phyloP scores from a whole-genome alignment of 2,888 invertebrate species.

The Furcula furcula region DNA sequence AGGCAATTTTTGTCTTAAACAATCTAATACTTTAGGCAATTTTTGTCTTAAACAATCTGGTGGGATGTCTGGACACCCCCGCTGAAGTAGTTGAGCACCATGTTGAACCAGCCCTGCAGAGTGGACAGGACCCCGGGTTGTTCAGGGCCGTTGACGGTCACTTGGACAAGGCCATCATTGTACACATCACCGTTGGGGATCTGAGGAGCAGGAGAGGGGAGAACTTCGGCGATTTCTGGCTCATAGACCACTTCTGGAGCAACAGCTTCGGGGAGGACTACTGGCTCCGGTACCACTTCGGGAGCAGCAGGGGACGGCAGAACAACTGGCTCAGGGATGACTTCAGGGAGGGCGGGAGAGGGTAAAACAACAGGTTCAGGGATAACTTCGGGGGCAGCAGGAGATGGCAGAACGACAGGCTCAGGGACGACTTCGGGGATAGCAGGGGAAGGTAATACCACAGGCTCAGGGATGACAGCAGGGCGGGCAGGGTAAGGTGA shows the following conservation, averaged over 20 bases:
- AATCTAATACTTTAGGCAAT: not conserved
- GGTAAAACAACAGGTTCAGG: conserved; percentile 11
- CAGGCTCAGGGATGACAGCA: conserved; percentile 15
- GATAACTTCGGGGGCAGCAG: conserved; percentile 17
- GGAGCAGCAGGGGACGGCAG: conserved; percentile 11
- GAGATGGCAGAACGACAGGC: conserved; percentile 21
- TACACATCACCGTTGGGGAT: conserved; percentile 42
- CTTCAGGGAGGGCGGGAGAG: conserved; percentile 1
- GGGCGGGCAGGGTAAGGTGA: conserved; percentile 16
- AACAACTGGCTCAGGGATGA: conserved; percentile 8
- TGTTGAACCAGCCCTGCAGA: conserved; percentile 57
- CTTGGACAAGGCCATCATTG: conserved; percentile 57
- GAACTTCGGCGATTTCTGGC: conserved; percentile 18
- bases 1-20: conserved; percentile 13
- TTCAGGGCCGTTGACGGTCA: conserved; percentile 46
- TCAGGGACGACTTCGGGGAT: conserved; percentile 14
- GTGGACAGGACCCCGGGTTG: conserved; percentile 47
- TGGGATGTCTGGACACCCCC: conserved; percentile 45
- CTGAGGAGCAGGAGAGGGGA: conserved; percentile 21
- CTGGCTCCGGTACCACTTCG: conserved; percentile 17
- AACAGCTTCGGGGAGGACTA: conserved; percentile 15
- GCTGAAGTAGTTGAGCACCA: conserved; percentile 59
- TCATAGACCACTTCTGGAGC: conserved; percentile 16
- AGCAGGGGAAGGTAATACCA: conserved; percentile 12
- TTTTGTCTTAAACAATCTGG: conserved; percentile 46